Evolutionary conservation across 2,888 invertebrate genomes (phyloP).

Genomic region (Aspidiotus destructor): DNA sequence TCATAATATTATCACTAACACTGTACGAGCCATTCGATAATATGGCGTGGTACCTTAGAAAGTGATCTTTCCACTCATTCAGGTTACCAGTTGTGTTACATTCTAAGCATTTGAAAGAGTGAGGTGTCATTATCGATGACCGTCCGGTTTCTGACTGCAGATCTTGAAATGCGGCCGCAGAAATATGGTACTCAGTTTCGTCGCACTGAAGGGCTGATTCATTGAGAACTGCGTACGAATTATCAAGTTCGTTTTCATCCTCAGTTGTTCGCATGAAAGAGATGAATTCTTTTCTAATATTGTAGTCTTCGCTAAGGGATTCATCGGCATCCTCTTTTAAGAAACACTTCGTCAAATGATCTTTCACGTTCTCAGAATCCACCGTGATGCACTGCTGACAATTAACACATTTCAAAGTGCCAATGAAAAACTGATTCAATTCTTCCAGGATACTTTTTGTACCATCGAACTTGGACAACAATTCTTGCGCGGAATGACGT

Average conservation of each 20-base stretch:
- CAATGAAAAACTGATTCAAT: not conserved
- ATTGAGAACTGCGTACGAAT: no score
- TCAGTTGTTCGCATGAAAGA: not conserved
- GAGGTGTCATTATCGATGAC: no score
- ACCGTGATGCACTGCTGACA: not conserved
- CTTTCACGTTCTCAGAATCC: not conserved
- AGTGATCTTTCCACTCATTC: constrained; percentile 1
- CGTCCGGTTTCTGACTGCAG: no score
- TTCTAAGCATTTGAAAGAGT: not conserved
- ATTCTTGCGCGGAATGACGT: no score
- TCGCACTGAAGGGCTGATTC: no score
- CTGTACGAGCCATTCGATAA: not conserved
- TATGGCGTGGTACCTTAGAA: not conserved
- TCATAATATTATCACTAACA: not conserved
- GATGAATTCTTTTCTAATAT: not conserved
- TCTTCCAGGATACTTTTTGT: no score
- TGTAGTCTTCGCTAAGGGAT: not conserved
- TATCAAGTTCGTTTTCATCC: not conserved
- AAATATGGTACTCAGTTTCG: not conserved
- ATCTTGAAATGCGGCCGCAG: not conserved
- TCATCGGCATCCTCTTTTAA: not conserved
- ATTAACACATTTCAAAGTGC: not conserved
- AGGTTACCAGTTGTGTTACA: not conserved
- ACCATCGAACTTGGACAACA: no score
- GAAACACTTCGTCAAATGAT: not conserved